Evolutionary conservation across 2,888 invertebrate species (phyloP).

Genomic region (Chalcosyrphus nemorum): DNA sequence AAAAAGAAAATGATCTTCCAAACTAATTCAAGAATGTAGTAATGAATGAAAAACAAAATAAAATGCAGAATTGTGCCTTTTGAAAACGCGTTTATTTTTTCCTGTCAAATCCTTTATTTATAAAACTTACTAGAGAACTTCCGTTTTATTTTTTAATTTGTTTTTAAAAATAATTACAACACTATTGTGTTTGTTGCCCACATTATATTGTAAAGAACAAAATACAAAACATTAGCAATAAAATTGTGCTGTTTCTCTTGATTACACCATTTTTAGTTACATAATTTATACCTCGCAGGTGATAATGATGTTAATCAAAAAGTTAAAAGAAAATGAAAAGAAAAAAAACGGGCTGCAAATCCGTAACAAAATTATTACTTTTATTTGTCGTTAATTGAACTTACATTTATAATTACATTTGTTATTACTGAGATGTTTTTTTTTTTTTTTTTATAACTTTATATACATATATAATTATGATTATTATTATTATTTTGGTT

Average conservation of each 20-base stretch:
- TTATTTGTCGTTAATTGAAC: conserved; percentile 66
- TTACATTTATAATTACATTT: conserved; percentile 63
- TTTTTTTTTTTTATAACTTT: conserved; percentile 64
- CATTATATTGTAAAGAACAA: not conserved
- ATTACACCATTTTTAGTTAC: conserved; percentile 51
- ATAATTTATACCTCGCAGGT: conserved; percentile 66
- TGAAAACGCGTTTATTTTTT: conserved; percentile 59
- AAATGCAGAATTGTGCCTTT: conserved; percentile 70
- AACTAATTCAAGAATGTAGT: conserved; percentile 31
- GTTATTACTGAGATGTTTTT: conserved; percentile 69
- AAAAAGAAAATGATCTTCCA: conserved; percentile 56
- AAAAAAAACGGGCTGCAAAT: conserved; percentile 19
- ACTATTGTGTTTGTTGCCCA: conserved; percentile 30
- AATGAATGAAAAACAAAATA: conserved; percentile 12
- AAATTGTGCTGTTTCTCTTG: conserved; percentile 69
- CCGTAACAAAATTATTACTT: conserved; percentile 54
- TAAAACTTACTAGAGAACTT: conserved; percentile 12
- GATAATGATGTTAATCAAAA: conserved; percentile 57
- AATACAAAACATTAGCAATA: conserved; percentile 49
- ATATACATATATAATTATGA: conserved; percentile 54
- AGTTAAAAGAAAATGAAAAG: conserved; percentile 25
- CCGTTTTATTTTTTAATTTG: conserved; percentile 5
- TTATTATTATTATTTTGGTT: conserved; percentile 57
- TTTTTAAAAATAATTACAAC: conserved; percentile 9
- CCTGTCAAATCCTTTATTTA: conserved; percentile 21